Percentiles rank a stretch among this genome's conserved stretches.
These are phyloP conservation scores for Chrysocyon brachyurus DNA, from an alignment of 2,797 vertebrate species.

Conservation along the genomic window DNA sequence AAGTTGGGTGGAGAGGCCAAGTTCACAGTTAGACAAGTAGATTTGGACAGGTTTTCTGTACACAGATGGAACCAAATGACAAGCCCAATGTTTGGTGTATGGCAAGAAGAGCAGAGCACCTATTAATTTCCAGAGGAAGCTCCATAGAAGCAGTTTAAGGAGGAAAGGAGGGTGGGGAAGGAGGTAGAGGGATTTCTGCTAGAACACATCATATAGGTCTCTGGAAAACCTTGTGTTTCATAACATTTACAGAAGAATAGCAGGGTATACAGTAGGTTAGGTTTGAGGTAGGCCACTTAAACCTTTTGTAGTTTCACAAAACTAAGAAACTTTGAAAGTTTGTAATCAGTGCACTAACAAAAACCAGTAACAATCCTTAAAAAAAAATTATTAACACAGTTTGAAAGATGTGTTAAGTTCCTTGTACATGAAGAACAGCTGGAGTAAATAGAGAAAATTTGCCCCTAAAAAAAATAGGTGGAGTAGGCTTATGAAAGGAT, in stretches of 20 bases:
- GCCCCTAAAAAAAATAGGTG: neutral
- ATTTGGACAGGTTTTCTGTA: conserved; percentile 59
- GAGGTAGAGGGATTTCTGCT: neutral
- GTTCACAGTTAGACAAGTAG: conserved; percentile 36
- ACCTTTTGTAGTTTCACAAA: neutral
- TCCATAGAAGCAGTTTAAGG: neutral
- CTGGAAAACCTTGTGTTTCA: neutral
- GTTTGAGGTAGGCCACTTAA: neutral
- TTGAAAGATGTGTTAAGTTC: neutral
- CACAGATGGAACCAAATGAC: neutral
- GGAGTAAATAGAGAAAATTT: neutral
- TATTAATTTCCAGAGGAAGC: conserved; percentile 36
- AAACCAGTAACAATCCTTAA: neutral
- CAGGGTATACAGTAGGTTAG: neutral
- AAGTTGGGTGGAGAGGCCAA: conserved; percentile 41
- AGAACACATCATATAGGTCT: neutral
- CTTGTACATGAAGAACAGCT: neutral
- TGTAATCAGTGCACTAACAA: neutral
- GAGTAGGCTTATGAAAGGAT: neutral
- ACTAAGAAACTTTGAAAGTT: neutral
- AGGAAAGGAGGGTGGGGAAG: neutral
- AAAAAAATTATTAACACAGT: neutral
- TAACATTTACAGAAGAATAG: neutral
- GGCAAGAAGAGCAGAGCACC: neutral
- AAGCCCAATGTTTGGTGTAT: neutral